These are phyloP conservation scores for Eilema depressum DNA, from an alignment of 2,888 invertebrate species.

Conservation along the genomic window DNA sequence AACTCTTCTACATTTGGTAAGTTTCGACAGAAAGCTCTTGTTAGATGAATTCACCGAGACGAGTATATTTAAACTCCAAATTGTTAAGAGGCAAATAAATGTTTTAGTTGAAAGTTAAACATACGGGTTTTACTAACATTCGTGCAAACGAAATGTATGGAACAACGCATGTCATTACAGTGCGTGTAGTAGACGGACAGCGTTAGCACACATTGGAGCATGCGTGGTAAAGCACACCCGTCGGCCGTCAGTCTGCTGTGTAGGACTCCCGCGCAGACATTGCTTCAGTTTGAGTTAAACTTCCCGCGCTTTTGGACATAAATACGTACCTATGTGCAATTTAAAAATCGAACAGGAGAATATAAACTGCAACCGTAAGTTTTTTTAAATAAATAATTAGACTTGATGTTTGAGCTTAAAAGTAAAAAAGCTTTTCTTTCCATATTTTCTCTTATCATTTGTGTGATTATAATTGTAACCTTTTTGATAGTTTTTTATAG, in stretches of 20 bases:
- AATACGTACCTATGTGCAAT: slow-evolving; percentile 27
- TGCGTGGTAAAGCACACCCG: slow-evolving; percentile 39
- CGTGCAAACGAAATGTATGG: slow-evolving; percentile 39
- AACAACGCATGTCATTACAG: slow-evolving; percentile 43
- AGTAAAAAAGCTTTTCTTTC: neutral
- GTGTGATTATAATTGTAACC: neutral
- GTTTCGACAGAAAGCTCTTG: slow-evolving; percentile 32
- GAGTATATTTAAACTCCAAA: slow-evolving; percentile 24
- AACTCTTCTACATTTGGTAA: neutral
- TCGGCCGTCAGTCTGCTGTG: slow-evolving; percentile 56
- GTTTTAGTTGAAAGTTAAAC: slow-evolving; percentile 47
- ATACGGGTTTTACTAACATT: slow-evolving; percentile 39
- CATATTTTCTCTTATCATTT: neutral
- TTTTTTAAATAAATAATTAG: neutral
- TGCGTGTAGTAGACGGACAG: slow-evolving; percentile 30
- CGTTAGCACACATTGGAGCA: slow-evolving; percentile 42
- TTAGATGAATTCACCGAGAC: slow-evolving; percentile 31
- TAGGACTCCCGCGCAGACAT: slow-evolving; percentile 54
- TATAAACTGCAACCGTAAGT: slow-evolving; percentile 36
- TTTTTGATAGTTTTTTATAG: neutral
- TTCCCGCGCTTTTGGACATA: slow-evolving; percentile 48
- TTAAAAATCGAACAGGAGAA: slow-evolving; percentile 18
- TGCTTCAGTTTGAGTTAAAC: slow-evolving; percentile 38
- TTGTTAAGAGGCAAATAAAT: slow-evolving; percentile 32
- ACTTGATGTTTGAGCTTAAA: neutral